Conservation (phyloP, 2,113 vertebrate species). For the Petrocephalus microphthalmus region DNA sequence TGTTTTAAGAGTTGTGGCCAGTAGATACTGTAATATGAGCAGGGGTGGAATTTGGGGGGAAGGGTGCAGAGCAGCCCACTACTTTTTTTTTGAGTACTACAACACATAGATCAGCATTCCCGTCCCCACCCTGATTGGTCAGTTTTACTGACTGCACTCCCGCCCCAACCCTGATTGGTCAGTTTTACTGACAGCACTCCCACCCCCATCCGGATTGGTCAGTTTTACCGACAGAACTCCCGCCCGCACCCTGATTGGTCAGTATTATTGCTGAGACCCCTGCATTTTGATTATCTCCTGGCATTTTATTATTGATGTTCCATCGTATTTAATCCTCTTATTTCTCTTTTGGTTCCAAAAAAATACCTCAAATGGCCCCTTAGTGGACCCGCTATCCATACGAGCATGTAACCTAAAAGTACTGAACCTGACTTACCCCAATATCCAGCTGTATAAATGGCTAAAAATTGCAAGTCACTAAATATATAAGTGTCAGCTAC, state of each 20-base stretch:
- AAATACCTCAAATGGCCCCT: neutral
- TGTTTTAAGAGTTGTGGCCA: neutral
- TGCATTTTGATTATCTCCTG: neutral
- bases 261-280: neutral
- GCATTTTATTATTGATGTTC: neutral
- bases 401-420: neutral
- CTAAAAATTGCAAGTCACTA: neutral
- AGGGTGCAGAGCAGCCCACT: neutral
- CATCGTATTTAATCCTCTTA: neutral
- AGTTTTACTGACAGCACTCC: no score
- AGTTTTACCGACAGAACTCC: no score
- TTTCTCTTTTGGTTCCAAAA: neutral
- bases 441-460: slow-evolving; percentile 1
- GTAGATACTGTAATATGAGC: neutral
- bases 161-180: no score
- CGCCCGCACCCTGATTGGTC: neutral
- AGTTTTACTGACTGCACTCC: no score
- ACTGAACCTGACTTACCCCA: neutral
- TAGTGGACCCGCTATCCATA: neutral
- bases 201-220: no score
- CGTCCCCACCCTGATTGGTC: no score
- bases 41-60: neutral
- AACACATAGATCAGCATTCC: neutral
- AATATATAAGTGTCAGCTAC: neutral
- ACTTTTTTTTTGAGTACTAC: neutral